phyloP scores from a whole-genome alignment of 1,140 invertebrate genomes.

The Diprion similis region DNA sequence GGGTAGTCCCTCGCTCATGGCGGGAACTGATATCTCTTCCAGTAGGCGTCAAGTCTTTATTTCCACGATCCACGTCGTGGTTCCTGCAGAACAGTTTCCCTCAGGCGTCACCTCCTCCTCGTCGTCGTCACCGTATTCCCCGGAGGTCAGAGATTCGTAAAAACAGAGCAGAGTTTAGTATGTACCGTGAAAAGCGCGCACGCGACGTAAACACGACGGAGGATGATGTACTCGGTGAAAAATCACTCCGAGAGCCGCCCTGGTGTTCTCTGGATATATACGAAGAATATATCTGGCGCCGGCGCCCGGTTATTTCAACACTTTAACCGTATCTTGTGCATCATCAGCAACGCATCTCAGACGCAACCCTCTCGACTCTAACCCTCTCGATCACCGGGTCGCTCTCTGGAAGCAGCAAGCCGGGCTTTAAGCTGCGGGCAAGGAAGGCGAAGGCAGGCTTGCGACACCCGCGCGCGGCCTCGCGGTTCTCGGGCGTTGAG shows the following conservation, averaged over 20 bases:
- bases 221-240: too few relatives aligned
- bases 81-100: too few relatives aligned
- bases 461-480: neutral
- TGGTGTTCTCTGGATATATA: too few relatives aligned
- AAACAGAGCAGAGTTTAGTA: too few relatives aligned
- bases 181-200: too few relatives aligned
- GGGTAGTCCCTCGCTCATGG: slow-evolving; percentile 42
- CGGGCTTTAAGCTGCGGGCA: slow-evolving; percentile 19
- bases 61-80: slow-evolving; percentile 25
- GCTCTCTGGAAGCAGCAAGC: slow-evolving; percentile 10
- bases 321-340: slow-evolving; percentile 1
- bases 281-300: too few relatives aligned
- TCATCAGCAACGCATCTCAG: neutral
- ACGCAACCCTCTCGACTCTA: slow-evolving; percentile 26
- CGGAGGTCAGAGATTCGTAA: neutral
- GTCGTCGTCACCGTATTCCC: neutral
- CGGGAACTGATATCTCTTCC: neutral
- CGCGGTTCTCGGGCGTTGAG: slow-evolving; percentile 24
- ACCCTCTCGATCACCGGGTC: slow-evolving; percentile 22
- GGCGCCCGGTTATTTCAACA: neutral
- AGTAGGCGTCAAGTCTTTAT: neutral
- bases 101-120: slow-evolving; percentile 6
- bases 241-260: too few relatives aligned
- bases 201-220: too few relatives aligned
- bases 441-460: neutral